These are phyloP conservation scores for Nebria ingens DNA, from an alignment of 1,140 invertebrate species.

Conservation along the genomic window DNA sequence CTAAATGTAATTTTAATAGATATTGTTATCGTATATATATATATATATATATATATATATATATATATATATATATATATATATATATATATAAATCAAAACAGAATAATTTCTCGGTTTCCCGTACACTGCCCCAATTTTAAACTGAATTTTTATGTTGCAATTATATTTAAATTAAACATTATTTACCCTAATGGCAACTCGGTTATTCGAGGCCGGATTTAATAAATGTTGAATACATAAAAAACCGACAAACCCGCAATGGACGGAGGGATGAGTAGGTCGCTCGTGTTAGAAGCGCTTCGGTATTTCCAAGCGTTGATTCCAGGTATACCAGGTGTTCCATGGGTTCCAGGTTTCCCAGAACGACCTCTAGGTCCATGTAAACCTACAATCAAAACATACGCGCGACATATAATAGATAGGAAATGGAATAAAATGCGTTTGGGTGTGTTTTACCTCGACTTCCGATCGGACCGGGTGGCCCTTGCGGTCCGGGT, in stretches of 20 bases:
- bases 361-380: slow-evolving; percentile 61
- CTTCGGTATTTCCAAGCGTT: slow-evolving; percentile 53
- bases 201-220: neutral
- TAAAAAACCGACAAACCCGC: slow-evolving; percentile 31
- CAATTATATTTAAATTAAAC: slow-evolving; percentile 15
- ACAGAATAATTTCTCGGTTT: no score
- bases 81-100: no score
- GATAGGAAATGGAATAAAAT: no score
- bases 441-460: no score
- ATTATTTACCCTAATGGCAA: neutral
- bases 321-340: slow-evolving; percentile 59
- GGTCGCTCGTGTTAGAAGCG: slow-evolving; percentile 52
- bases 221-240: neutral
- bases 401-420: no score
- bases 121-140: no score
- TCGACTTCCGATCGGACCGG: slow-evolving; percentile 36
- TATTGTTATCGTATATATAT: no score
- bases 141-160: no score
- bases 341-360: slow-evolving; percentile 53
- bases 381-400: slow-evolving; percentile 42
- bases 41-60: no score
- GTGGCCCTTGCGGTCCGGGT: slow-evolving; percentile 46
- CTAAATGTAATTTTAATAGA: no score
- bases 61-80: no score
- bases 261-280: slow-evolving; percentile 71